Evolutionary conservation across 2,113 vertebrate genomes (phyloP).

Genomic region (Phaethon lepturus): DNA sequence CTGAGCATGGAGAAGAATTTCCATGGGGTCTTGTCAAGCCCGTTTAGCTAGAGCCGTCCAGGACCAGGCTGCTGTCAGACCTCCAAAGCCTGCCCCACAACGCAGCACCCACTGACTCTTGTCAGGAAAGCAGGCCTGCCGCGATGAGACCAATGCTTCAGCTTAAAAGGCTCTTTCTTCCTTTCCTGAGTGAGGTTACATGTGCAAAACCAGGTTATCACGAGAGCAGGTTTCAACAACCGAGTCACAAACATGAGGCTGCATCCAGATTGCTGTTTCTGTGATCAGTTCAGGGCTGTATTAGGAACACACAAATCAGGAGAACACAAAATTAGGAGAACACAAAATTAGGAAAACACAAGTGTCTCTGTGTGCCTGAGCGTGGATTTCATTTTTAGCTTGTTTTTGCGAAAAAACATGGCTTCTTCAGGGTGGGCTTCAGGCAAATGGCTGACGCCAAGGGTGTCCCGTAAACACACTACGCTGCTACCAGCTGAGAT

Average conservation of each 20-base stretch:
- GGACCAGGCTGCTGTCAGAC: not conserved
- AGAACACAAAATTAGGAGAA: not conserved
- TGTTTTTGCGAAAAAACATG: not conserved
- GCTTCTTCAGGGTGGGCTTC: not conserved
- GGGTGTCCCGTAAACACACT: not conserved
- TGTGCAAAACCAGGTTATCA: not conserved
- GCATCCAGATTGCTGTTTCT: not conserved
- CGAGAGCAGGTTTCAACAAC: not conserved
- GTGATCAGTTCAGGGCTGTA: not conserved
- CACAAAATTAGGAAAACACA: not conserved
- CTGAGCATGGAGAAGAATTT: not conserved
- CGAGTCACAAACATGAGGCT: not conserved
- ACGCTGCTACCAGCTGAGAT: not conserved
- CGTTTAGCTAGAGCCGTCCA: not conserved
- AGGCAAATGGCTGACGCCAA: not conserved
- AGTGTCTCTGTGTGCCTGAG: not conserved
- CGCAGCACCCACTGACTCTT: not conserved
- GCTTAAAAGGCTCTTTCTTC: not conserved
- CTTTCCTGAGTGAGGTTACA: not conserved
- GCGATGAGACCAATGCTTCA: fast-evolving
- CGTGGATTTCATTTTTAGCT: not conserved
- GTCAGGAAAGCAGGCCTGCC: not conserved
- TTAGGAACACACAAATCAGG: not conserved
- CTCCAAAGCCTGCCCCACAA: not conserved
- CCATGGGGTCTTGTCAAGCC: not conserved